Conservation (phyloP, 2,113 vertebrate species). For the Tragelaphus imberbis region DNA sequence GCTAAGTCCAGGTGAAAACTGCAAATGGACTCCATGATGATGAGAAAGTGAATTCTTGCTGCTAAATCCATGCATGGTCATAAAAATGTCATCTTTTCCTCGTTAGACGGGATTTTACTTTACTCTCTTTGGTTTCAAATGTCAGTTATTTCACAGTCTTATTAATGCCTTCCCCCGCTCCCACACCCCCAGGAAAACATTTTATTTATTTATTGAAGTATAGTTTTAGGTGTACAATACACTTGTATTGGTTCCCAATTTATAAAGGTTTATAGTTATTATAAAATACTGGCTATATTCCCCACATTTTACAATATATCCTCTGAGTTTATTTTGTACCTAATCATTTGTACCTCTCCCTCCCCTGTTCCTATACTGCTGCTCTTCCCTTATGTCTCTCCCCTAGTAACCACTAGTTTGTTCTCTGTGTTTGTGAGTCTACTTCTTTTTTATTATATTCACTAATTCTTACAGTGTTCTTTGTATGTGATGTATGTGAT, state of each 20-base stretch:
- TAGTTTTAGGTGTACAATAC: background rate
- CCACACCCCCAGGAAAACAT: background rate
- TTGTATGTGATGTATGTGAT: background rate
- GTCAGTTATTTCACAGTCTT: background rate
- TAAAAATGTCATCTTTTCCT: constrained; percentile 33
- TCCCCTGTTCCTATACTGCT: too few relatives aligned
- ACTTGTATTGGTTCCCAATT: background rate
- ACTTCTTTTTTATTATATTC: background rate
- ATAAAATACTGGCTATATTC: background rate
- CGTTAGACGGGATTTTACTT: background rate
- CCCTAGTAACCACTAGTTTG: background rate
- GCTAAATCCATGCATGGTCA: constrained; percentile 47
- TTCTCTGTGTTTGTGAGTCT: background rate
- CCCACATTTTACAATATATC: background rate
- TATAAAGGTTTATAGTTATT: background rate
- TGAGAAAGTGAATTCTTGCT: constrained; percentile 10
- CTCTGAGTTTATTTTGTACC: background rate
- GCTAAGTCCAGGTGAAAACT: background rate
- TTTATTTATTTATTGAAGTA: background rate
- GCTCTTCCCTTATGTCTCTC: background rate
- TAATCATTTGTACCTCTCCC: background rate
- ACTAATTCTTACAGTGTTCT: background rate
- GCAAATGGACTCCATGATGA: background rate
- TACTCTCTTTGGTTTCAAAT: background rate
- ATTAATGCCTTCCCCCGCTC: background rate